phyloP scores from a whole-genome alignment of 2,113 vertebrate genomes.

The Halcyon senegalensis region DNA sequence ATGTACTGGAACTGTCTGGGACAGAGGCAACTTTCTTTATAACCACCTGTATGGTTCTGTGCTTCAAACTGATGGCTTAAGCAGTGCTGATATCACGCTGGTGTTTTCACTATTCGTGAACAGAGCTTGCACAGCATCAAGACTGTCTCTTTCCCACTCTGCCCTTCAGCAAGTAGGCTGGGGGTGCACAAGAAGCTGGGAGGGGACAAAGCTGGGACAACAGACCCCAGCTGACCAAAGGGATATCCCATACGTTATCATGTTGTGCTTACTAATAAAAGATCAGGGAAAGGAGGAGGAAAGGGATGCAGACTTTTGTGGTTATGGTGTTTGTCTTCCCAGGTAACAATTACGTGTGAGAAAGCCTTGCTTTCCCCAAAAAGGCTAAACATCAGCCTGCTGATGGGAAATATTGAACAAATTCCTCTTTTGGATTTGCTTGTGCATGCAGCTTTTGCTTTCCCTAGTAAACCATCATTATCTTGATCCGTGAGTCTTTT shows the following conservation, averaged over 20 bases:
- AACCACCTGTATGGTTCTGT: not conserved
- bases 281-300: not conserved
- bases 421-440: not conserved
- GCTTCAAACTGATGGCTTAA: not conserved
- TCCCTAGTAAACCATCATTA: not conserved
- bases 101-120: fast-evolving
- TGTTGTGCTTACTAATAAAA: not conserved
- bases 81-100: not conserved
- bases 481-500: not conserved
- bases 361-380: not conserved
- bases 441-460: not conserved
- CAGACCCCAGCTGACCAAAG: not conserved
- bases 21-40: not conserved
- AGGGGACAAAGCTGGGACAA: not conserved
- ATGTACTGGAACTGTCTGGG: not conserved
- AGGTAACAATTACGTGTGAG: not conserved
- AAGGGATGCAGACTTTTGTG: not conserved
- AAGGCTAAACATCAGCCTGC: not conserved
- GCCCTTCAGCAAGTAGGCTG: fast-evolving
- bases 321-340: not conserved
- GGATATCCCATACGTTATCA: not conserved
- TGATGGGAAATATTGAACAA: not conserved
- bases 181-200: not conserved
- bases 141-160: not conserved
- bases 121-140: not conserved